Evolutionary conservation across 2,113 vertebrate species (phyloP), one percentile per base, ranked within the genome.

Genomic region (Sinocyclocheilus grahami): DNA sequence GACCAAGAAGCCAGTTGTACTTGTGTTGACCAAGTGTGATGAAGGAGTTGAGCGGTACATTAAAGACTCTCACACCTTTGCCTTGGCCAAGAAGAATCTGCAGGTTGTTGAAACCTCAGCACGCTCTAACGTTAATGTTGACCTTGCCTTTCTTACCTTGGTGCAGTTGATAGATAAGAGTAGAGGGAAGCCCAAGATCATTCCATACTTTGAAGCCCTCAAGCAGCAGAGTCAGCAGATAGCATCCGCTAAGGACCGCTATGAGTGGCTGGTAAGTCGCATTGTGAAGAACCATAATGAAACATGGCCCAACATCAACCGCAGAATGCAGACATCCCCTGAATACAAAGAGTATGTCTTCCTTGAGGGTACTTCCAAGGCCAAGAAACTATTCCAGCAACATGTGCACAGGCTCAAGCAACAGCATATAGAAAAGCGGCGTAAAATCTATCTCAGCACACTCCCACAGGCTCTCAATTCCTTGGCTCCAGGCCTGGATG

Each of bases 221-320:
- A 99, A 99, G 89, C 98, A 99, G 90, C 97, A 99, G 89, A 99
- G 97, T 88, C 97, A 99, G 86, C 97, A 98, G 91, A 99, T 99
- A 33, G 98, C 97, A 4, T 96, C 96, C 0, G 97, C 97, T 4
- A 99, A 99, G 90, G 98, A 99, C 92, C 96, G 94, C 79, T 99
- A 99, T 22, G 97, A 99, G 90, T 98, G 97, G 97, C 93, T 99
- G 67, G 96, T 98, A 16, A 93, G 93, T 87, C 95, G 96, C 82
- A 93, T 97, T 14, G 97, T 99, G 33, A 97, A 96, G 82, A 97
- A 93, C 89, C 97, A 99, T 94, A 97, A 97, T 30, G 98, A 99
- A 91, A 95, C 91, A 0, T 99, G 98, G 98, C 84, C 80, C 0
- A 85, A 78, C 76, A 95, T 94, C 22, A 95, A 92, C 89, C 93